These are phyloP conservation scores for Diprion similis DNA, from an alignment of 1,140 invertebrate genomes.

Conservation along the genomic window DNA sequence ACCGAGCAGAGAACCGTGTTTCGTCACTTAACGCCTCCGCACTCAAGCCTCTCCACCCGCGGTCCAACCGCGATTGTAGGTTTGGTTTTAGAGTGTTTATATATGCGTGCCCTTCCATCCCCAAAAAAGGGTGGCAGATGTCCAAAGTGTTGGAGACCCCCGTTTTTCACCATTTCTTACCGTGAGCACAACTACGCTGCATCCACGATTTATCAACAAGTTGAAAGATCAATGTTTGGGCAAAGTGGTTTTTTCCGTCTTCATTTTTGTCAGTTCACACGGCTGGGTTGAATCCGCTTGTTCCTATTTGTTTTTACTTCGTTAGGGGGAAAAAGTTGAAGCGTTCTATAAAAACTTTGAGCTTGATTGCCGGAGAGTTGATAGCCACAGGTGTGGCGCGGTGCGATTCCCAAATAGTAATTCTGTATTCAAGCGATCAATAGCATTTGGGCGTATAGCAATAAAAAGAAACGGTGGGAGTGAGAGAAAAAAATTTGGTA, in stretches of 20 bases:
- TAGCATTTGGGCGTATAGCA: not conserved
- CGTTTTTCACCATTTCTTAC: no score
- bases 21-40: not conserved
- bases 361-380: not conserved
- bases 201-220: no score
- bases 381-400: not conserved
- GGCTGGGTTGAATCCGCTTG: no score
- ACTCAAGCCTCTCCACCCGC: not conserved
- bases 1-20: not conserved
- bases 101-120: not conserved
- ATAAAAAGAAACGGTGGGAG: not conserved
- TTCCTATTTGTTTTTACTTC: no score
- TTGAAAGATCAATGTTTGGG: no score
- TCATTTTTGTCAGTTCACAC: no score
- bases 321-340: not conserved
- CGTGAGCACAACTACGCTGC: no score
- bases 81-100: not conserved
- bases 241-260: no score
- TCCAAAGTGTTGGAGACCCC: no score
- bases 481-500: not conserved
- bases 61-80: not conserved
- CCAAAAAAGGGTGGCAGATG: no score
- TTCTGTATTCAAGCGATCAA: not conserved
- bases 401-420: not conserved
- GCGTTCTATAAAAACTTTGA: not conserved